Percentiles rank a stretch among this genome's conserved stretches.
Conservation (phyloP, 2,113 vertebrate genomes). For the Oreamnos americanus region DNA sequence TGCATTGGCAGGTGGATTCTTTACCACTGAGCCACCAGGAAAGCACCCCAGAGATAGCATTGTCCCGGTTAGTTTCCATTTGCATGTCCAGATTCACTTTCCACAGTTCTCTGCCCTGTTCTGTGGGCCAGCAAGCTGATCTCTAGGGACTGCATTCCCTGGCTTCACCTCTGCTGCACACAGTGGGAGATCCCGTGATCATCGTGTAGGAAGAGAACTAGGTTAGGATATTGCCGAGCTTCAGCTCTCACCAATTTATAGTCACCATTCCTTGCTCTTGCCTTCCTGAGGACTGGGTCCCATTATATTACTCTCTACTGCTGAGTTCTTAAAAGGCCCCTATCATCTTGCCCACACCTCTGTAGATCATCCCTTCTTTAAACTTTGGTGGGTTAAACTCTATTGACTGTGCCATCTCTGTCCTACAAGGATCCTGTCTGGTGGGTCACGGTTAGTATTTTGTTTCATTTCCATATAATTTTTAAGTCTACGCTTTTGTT, state of each 20-base stretch:
- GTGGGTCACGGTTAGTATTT: neutral
- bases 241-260: neutral
- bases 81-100: neutral
- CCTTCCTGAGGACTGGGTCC: neutral
- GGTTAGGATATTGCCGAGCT: neutral
- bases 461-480: neutral
- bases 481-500: neutral
- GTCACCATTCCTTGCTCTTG: neutral
- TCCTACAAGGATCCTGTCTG: neutral
- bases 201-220: neutral
- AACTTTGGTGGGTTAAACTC: neutral
- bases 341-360: neutral
- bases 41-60: neutral
- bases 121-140: neutral
- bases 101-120: neutral
- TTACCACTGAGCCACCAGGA: neutral
- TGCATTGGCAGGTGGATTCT: neutral
- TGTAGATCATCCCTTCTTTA: neutral
- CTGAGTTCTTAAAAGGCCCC: neutral
- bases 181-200: neutral
- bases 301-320: neutral
- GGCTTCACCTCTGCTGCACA: neutral
- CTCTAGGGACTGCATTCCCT: neutral
- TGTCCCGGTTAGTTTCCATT: neutral
- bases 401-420: neutral